phyloP scores from a whole-genome alignment of 2,888 invertebrate species.

The Lissonota sp. region DNA sequence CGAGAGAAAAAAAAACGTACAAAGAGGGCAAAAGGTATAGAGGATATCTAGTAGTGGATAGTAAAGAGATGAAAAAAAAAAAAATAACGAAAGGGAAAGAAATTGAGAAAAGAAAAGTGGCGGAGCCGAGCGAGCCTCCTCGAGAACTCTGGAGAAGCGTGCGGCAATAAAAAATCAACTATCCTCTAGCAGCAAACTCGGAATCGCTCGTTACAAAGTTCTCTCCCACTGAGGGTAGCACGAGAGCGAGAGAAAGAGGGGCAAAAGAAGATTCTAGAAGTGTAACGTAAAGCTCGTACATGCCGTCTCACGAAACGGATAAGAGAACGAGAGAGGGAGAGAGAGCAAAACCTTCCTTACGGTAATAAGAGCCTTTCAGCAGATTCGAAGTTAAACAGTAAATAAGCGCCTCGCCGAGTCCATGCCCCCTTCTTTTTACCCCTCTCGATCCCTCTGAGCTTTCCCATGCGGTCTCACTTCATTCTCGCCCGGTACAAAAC shows the following conservation, averaged over 20 bases:
- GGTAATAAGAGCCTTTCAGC: slow-evolving; percentile 61
- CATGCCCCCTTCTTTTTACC: not conserved
- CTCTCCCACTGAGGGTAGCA: slow-evolving; percentile 11
- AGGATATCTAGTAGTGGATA: not conserved
- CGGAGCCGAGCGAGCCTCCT: slow-evolving; percentile 45
- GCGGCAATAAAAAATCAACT: slow-evolving; percentile 60
- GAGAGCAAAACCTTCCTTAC: slow-evolving; percentile 27
- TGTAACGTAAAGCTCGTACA: slow-evolving; percentile 55
- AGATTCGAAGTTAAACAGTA: slow-evolving; percentile 63
- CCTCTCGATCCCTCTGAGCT: not conserved
- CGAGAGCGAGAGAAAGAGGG: not conserved
- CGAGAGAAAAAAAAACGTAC: not conserved
- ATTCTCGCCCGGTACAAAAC: slow-evolving; percentile 27
- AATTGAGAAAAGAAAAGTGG: slow-evolving; percentile 32
- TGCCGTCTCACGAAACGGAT: slow-evolving; percentile 32
- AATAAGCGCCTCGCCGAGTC: slow-evolving; percentile 51
- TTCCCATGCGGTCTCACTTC: not conserved
- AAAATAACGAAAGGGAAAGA: not conserved
- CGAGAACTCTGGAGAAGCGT: slow-evolving; percentile 16
- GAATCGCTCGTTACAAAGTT: slow-evolving; percentile 64
- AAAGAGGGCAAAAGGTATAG: not conserved
- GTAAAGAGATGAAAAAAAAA: slow-evolving; percentile 5
- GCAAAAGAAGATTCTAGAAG: slow-evolving; percentile 52
- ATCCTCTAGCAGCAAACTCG: slow-evolving; percentile 54
- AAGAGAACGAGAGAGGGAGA: slow-evolving; percentile 26